phyloP scores from a whole-genome alignment of 2,113 vertebrate species.

The Empidonax traillii region DNA sequence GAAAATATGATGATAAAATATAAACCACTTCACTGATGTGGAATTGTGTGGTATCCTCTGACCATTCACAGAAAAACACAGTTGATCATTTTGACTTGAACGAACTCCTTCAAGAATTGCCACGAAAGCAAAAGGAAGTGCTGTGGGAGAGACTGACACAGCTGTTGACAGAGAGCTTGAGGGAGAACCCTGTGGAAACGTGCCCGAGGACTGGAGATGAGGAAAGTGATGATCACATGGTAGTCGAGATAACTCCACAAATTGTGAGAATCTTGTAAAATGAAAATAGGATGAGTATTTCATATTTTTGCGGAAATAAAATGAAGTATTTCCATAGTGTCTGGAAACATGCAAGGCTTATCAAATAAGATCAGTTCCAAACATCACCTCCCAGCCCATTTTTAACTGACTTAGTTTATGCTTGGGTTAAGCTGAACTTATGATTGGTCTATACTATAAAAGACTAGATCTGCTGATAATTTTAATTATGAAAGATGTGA shows the following conservation, averaged over 20 bases:
- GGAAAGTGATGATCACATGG: slow-evolving; percentile 67
- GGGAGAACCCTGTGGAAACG: slow-evolving; percentile 78
- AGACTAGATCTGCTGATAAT: background rate
- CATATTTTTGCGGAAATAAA: background rate
- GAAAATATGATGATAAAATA: background rate
- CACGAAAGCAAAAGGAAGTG: slow-evolving; percentile 80
- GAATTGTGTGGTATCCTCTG: background rate
- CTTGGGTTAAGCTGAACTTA: background rate
- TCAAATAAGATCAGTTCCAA: background rate
- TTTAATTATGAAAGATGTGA: background rate
- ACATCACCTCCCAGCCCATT: background rate
- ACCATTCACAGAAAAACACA: slow-evolving; percentile 77
- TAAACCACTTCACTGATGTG: background rate
- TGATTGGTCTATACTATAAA: background rate
- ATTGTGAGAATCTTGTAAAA: slow-evolving; percentile 67
- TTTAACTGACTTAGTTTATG: background rate
- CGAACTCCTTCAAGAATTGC: slow-evolving; percentile 89
- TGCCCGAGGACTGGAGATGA: slow-evolving; percentile 67
- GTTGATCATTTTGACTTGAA: slow-evolving; percentile 82
- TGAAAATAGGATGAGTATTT: background rate
- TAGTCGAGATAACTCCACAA: slow-evolving; percentile 69
- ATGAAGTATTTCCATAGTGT: background rate
- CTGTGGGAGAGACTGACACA: slow-evolving; percentile 81
- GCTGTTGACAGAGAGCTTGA: slow-evolving; percentile 77
- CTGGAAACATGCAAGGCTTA: background rate